These are phyloP conservation scores for Antedon mediterranea DNA, from an alignment of 53 echinoderm and acorn worm genomes.

Conservation along the genomic window DNA sequence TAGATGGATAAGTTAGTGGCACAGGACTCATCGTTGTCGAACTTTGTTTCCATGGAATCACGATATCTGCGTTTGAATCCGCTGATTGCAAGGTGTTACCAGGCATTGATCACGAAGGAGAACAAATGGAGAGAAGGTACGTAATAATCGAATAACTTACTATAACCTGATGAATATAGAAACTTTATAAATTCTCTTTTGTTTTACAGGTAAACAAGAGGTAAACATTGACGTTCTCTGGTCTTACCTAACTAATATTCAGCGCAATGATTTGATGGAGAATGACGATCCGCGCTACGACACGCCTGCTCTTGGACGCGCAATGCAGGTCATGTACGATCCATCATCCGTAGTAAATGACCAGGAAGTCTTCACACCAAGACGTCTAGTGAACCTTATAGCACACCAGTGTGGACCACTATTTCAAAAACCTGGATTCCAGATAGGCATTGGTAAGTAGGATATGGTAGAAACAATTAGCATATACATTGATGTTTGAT, in stretches of 20 bases:
- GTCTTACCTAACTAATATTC: conserved; percentile 19
- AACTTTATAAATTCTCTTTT: too few species aligned
- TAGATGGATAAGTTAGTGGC: conserved; percentile 13
- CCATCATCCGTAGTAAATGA: not conserved
- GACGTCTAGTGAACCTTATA: not conserved
- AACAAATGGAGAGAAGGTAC: conserved; percentile 16
- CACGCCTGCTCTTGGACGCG: conserved; percentile 21
- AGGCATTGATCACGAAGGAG: conserved; percentile 21
- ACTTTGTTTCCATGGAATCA: conserved; percentile 24
- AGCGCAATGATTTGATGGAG: conserved; percentile 15
- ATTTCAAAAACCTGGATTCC: conserved; percentile 8
- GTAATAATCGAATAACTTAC: not conserved
- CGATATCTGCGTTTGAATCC: conserved; percentile 38
- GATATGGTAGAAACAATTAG: too few species aligned
- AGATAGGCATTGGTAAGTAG: conserved; percentile 32
- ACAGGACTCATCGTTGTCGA: conserved; percentile 6
- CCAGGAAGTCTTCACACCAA: not conserved
- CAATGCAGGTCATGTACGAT: conserved; percentile 28
- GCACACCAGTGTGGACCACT: conserved; percentile 28
- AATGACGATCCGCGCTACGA: conserved; percentile 22
- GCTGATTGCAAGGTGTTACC: conserved; percentile 20
- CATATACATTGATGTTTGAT: not conserved
- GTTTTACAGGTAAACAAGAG: not conserved
- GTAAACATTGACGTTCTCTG: conserved; percentile 15
- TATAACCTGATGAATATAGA: not conserved